Evolutionary conservation across 92 coral and sea anemone species (phyloP).

Genomic region (Montipora capitata): DNA sequence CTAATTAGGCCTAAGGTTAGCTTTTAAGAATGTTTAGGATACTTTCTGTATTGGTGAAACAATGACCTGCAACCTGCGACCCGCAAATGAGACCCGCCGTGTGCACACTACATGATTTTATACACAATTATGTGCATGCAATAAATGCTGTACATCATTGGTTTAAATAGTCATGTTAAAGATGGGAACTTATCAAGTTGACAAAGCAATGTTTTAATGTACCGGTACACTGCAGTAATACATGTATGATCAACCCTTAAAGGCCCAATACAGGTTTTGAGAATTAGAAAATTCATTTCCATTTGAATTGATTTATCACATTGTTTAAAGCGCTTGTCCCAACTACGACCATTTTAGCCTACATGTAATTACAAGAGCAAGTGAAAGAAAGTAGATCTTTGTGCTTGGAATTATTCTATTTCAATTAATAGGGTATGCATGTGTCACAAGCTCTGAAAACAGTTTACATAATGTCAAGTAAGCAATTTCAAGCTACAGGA

Average conservation of each 20-base stretch:
- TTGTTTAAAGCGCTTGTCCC: not conserved
- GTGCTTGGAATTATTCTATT: conserved; percentile 25
- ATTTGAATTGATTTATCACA: conserved; percentile 24
- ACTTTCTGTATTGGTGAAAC: too few relatives aligned
- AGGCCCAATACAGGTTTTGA: conserved; percentile 22
- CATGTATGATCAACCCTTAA: conserved; percentile 24
- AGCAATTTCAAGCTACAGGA: too few relatives aligned
- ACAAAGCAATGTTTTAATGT: conserved; percentile 21
- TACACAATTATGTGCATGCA: conserved; percentile 19
- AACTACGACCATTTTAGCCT: conserved; percentile 16
- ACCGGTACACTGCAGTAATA: conserved; percentile 1
- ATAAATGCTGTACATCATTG: not conserved
- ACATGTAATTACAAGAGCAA: conserved; percentile 21
- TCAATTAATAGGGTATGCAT: conserved; percentile 10
- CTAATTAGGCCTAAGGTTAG: too few relatives aligned
- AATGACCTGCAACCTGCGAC: too few relatives aligned
- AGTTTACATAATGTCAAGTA: not conserved
- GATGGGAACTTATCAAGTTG: conserved; percentile 25
- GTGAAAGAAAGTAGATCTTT: conserved; percentile 18
- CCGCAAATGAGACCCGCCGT: too few relatives aligned
- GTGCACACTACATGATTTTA: not conserved
- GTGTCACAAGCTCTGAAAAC: conserved; percentile 8
- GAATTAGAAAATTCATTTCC: conserved; percentile 3
- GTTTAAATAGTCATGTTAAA: conserved; percentile 23
- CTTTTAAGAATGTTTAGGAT: too few relatives aligned